A percentile compares a stretch with the other conserved stretches of the same genome.
Conservation (phyloP, 2,888 invertebrate species). For the Xestia ashworthii region DNA sequence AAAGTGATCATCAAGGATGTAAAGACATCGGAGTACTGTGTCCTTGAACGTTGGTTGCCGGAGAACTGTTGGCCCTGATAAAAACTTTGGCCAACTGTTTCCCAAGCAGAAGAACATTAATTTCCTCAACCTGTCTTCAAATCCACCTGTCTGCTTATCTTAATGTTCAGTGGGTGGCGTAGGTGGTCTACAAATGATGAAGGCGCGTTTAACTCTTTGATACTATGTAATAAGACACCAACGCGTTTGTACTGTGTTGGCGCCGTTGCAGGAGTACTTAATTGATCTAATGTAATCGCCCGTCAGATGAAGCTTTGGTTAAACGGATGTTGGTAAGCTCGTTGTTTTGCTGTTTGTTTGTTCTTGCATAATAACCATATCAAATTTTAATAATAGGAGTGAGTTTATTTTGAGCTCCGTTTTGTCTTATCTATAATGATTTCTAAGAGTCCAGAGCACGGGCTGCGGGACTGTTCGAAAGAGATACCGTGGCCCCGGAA, state of each 20-base stretch:
- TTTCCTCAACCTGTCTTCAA: constrained; percentile 22
- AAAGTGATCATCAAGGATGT: too few species aligned
- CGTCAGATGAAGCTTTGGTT: not conserved
- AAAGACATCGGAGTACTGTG: too few species aligned
- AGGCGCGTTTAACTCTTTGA: constrained; percentile 25
- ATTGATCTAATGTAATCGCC: constrained; percentile 16
- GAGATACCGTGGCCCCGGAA: too few species aligned
- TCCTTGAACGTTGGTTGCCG: not conserved
- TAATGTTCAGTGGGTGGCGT: constrained; percentile 45
- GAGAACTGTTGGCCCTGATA: too few species aligned
- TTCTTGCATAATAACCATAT: too few species aligned
- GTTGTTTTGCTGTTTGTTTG: not conserved
- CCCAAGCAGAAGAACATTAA: constrained; percentile 1
- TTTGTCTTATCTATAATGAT: too few species aligned
- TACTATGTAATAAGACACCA: constrained; percentile 37
- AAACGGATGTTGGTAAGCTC: not conserved
- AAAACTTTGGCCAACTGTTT: not conserved
- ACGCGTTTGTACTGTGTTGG: constrained; percentile 29
- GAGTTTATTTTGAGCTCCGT: too few species aligned
- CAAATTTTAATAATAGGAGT: too few species aligned
- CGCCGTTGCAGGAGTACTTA: constrained; percentile 14
- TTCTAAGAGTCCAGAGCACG: too few species aligned
- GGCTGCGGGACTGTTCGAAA: too few species aligned
- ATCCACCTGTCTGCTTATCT: constrained; percentile 27
- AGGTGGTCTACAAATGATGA: constrained; percentile 19